Evolutionary conservation across 2,888 invertebrate species (phyloP).

Genomic region (Danaus chrysippus): DNA sequence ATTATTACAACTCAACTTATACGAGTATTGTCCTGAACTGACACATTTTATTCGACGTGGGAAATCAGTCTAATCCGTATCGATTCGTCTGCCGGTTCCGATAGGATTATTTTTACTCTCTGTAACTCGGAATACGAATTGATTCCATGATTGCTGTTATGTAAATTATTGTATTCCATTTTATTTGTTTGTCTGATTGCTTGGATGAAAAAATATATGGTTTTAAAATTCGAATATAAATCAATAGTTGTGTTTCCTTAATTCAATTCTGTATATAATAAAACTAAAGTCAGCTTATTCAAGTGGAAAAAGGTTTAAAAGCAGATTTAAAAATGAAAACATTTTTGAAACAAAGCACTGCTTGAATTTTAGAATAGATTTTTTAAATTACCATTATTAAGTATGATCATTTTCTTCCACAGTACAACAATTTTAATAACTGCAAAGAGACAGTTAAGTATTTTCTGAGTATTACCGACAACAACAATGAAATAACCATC

Average conservation of each 20-base stretch:
- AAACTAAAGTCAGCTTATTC: no score
- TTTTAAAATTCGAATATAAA: no score
- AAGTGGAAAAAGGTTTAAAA: no score
- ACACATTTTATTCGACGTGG: slow-evolving; percentile 66
- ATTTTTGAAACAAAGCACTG: no score
- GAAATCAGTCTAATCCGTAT: slow-evolving; percentile 63
- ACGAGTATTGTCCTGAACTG: slow-evolving; percentile 21
- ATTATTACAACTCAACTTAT: slow-evolving; percentile 3
- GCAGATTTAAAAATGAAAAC: no score
- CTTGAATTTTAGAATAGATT: no score
- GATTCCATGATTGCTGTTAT: slow-evolving; percentile 20
- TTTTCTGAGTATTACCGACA: slow-evolving; percentile 2
- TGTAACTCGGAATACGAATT: slow-evolving; percentile 26
- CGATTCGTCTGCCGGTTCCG: slow-evolving; percentile 49
- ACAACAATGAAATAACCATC: slow-evolving; percentile 6
- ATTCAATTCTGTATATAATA: no score
- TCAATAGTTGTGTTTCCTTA: no score
- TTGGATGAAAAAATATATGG: no score
- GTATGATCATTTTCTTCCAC: background rate
- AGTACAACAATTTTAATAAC: slow-evolving; percentile 2
- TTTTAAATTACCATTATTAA: background rate
- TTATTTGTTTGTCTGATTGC: slow-evolving; percentile 1
- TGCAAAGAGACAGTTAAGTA: background rate
- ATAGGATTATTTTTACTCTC: slow-evolving; percentile 28
- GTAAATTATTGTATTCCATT: slow-evolving; percentile 12